Conservation (phyloP, 2,888 invertebrate species). For the Nasonovia ribisnigri region DNA sequence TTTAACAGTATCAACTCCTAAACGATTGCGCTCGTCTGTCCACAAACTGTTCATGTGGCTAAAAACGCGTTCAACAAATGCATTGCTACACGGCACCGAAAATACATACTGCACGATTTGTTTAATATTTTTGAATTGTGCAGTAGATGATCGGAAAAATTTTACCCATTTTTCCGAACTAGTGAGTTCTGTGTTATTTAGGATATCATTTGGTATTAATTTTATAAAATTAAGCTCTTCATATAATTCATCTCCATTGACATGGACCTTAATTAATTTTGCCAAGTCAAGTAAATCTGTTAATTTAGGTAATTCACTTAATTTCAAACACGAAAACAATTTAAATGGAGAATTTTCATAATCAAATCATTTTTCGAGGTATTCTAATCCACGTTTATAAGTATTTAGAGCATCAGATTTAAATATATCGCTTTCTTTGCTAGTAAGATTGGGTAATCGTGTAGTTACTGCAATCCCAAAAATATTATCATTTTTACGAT, state of each 20-base stretch:
- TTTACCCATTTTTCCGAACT: constrained; percentile 21
- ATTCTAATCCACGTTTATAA: constrained; percentile 16
- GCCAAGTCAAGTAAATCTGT: constrained; percentile 24
- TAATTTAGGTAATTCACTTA: constrained; percentile 37
- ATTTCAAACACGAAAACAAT: constrained; percentile 25
- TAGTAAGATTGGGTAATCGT: not conserved
- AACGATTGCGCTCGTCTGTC: not conserved
- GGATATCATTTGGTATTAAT: constrained; percentile 13
- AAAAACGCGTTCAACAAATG: constrained; percentile 20
- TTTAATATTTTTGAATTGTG: not conserved
- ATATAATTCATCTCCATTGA: not conserved
- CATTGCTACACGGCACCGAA: too few relatives aligned
- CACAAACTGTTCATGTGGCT: constrained; percentile 21
- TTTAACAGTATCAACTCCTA: constrained; percentile 11
- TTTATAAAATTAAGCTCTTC: not conserved
- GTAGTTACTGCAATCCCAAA: too few relatives aligned
- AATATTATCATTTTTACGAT: too few relatives aligned
- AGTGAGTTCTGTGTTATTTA: not conserved
- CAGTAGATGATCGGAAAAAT: constrained; percentile 18
- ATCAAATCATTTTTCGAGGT: constrained; percentile 39
- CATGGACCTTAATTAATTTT: not conserved
- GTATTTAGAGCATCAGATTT: too few relatives aligned
- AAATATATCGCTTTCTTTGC: constrained; percentile 21
- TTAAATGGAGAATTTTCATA: constrained; percentile 40
- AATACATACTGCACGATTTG: too few relatives aligned